Percentiles rank a stretch among this genome's conserved stretches.
Evolutionary conservation across 2,113 vertebrate genomes (phyloP).

Genomic region (Globicephala melas): DNA sequence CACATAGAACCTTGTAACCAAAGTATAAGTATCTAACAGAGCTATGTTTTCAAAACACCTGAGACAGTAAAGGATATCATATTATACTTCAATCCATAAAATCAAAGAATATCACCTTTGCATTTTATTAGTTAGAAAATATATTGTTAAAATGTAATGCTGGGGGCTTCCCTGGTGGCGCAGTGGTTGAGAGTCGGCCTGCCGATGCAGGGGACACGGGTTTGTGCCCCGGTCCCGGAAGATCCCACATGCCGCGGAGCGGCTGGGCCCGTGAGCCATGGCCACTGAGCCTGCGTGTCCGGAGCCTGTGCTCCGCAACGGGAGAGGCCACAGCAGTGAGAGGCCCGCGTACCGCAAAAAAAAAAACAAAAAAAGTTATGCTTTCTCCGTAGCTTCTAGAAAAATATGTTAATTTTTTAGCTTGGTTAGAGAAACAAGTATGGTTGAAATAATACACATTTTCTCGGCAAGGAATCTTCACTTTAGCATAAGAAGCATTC

Average conservation of each 20-base stretch:
- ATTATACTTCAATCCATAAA: not conserved
- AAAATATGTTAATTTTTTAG: not conserved
- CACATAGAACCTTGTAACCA: not conserved
- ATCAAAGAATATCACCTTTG: conserved; percentile 18
- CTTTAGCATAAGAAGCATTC: not conserved
- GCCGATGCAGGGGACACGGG: too few relatives aligned
- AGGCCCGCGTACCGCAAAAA: too few relatives aligned
- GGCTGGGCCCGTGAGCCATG: too few relatives aligned
- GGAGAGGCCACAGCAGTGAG: too few relatives aligned
- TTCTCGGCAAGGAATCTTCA: not conserved
- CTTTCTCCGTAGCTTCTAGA: not conserved
- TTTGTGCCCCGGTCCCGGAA: too few relatives aligned
- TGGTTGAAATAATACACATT: not conserved
- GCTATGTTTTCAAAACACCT: conserved; percentile 33
- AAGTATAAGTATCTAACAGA: not conserved
- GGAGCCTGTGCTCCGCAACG: too few relatives aligned
- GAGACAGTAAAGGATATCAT: conserved; percentile 22
- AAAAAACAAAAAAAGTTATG: not conserved
- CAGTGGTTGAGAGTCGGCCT: too few relatives aligned
- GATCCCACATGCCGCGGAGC: too few relatives aligned
- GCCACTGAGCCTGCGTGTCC: too few relatives aligned
- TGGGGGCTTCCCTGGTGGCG: too few relatives aligned
- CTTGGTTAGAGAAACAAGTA: not conserved
- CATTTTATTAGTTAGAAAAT: not conserved
- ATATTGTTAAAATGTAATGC: not conserved